Evolutionary conservation across 2,888 invertebrate species (phyloP), one percentile per base, ranked within the genome.

Genomic region (Coremacera marginata): DNA sequence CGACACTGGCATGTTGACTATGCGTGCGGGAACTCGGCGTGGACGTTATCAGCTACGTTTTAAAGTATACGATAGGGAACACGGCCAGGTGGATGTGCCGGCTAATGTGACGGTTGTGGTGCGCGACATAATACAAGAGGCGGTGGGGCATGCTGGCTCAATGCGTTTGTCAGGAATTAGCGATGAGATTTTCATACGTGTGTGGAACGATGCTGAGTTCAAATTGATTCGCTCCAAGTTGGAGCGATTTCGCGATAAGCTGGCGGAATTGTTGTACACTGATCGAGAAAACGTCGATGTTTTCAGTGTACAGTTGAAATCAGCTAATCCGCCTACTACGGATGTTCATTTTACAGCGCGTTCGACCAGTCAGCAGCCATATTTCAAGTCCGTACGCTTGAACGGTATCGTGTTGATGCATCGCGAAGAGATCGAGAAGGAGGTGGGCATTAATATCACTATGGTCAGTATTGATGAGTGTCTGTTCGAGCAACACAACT

Each of bases 401-500:
- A 97, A 99, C 88, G 98, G 98, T 0, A 94, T 98, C 72, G 95
- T 99, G 2, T 90, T 97, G 60, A 95, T 96, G 94, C 95, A 97
- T 87, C 92, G 97, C 78, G 96, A 96, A 89, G 95, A 96, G 92
- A 97, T 98, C 85, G 97, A 97, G 89, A 92, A 94, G 82, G 94
- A 95, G 78, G 95, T 98, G 27, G 97, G 97, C 16, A 95, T 98
- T 75, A 96, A 96, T 86, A 97, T 98, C 76, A 96, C 96, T 19
- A 98, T 98, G 97, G 97, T 98, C 37, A 98, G 97, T 76, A 98
- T 99, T 82, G 98, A 97, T 85, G 97, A 97, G 90, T 97, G 97
- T 88, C 91, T 97, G 81, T 95, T 95, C 87, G 97, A 97, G 91
- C 83, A 96, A 87, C 94, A 95, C 86, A 95, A 95, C 91, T 97